A percentile compares a stretch with the other conserved stretches of the same genome.
phyloP scores from a whole-genome alignment of 2,797 vertebrate genomes.

The Chelon labrosus region DNA sequence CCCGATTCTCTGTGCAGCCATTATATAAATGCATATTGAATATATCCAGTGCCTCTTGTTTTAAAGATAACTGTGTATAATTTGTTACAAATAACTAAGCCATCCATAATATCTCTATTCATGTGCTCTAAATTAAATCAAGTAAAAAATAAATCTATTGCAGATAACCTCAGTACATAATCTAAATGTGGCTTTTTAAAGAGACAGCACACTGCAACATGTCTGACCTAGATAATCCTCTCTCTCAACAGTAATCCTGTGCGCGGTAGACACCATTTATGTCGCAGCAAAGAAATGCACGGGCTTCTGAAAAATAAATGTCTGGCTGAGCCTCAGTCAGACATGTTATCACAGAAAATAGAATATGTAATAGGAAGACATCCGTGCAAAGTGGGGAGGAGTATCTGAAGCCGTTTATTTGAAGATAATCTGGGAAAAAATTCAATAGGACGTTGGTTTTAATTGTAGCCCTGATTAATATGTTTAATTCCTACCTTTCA shows the following conservation, averaged over 20 bases:
- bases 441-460: neutral
- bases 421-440: neutral
- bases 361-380: neutral
- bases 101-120: neutral
- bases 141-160: neutral
- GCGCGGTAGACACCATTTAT: slow-evolving; percentile 39
- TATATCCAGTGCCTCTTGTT: no score
- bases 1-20: neutral
- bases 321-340: neutral
- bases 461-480: neutral
- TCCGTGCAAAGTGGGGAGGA: neutral
- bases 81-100: neutral
- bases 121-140: neutral
- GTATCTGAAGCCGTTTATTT: neutral
- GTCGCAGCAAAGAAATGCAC: slow-evolving; percentile 47
- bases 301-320: slow-evolving; percentile 7
- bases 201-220: slow-evolving; percentile 45
- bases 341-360: neutral
- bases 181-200: slow-evolving; percentile 40
- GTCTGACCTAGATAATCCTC: slow-evolving; percentile 71
- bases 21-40: neutral
- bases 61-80: no score
- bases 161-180: neutral
- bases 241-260: slow-evolving; percentile 53
- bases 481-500: neutral